Evolutionary conservation across 1,140 invertebrate species (phyloP), one percentile per base, ranked within the genome.

Genomic region (Neodiprion fabricii): DNA sequence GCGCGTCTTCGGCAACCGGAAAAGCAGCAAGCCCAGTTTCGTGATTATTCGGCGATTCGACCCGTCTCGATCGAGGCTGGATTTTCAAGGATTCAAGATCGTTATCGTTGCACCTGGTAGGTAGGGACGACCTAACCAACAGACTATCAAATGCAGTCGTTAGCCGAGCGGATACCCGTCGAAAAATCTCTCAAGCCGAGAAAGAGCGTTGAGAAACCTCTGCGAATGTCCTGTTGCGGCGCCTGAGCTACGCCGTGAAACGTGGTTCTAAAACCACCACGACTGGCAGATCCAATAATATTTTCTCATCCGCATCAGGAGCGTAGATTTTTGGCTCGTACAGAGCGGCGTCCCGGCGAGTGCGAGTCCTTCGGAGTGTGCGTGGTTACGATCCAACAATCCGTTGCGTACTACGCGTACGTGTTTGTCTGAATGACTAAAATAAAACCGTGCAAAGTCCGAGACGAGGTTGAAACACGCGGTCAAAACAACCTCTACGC

Each of bases 201-300:
- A 23, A 21, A 69, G 21, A 69, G 67, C 67, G 67, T 69, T 11
- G 67, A 69, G 40, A 69, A 21, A 47, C 67, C 67, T 47, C 7
- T 69, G 67, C 67, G 67, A 69, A 69, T 69, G 67, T 69, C 67
- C 23, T 69, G 67, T 69, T 69, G 67, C 40, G 67, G 67, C 21
- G 67, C 67, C 40, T 69, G 67, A 69, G n/a, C 53, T 40, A 40
- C 28, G 28, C 28, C 28, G 28, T 40, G 17, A 40, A 5, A 40
- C 28, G 28, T 40, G 28, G 28, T 40, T 5, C 28, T 40, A 40
- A 40, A 40, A 40, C 28, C 28, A 40, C 28, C 28, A 40, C 28
- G 28, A 40, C 28, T 40, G 28, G 28, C 28, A 1, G 28, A 40
- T 40, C 28, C 28, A 40, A 40, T 5, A 1, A 40, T 40, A 40